Conservation (phyloP, 1,140 invertebrate species). For the Branchinecta lynchi region DNA sequence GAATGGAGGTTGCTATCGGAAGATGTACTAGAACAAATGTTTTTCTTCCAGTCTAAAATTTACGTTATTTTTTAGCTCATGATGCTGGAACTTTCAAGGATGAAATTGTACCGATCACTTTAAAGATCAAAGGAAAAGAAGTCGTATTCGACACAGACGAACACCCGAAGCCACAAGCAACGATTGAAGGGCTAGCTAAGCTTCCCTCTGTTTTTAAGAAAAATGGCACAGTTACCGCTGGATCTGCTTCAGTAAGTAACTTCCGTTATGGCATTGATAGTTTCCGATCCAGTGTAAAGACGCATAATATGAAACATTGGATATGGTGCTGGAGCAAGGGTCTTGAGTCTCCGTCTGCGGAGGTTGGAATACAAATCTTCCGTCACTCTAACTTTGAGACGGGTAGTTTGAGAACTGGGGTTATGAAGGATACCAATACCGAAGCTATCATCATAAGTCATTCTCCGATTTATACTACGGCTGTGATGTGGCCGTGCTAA, state of each 20-base stretch:
- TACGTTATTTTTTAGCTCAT: conserved; percentile 44
- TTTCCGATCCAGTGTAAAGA: no score
- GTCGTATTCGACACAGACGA: conserved; percentile 72
- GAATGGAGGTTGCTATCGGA: no score
- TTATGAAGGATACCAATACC: no score
- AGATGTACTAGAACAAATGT: neutral
- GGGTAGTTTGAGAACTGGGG: no score
- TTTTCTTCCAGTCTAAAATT: conserved; percentile 15
- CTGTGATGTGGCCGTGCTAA: no score
- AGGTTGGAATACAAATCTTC: no score
- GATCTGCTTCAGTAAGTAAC: conserved; percentile 68
- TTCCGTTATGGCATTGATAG: neutral
- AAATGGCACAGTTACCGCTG: conserved; percentile 86
- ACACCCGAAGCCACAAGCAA: conserved; percentile 80
- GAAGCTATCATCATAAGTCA: no score
- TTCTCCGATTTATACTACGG: no score
- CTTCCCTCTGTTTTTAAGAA: conserved; percentile 88
- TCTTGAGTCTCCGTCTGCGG: no score
- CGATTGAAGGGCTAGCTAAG: conserved; percentile 58
- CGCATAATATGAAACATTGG: no score
- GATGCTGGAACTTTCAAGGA: conserved; percentile 73
- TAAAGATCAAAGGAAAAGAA: conserved; percentile 68
- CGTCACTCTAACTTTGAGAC: no score
- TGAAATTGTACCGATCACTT: conserved; percentile 70
- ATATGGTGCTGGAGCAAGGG: no score